Percentiles rank a stretch among this genome's conserved stretches.
These are phyloP conservation scores for Ceraclea dissimilis DNA, from an alignment of 2,888 invertebrate genomes.

Conservation along the genomic window DNA sequence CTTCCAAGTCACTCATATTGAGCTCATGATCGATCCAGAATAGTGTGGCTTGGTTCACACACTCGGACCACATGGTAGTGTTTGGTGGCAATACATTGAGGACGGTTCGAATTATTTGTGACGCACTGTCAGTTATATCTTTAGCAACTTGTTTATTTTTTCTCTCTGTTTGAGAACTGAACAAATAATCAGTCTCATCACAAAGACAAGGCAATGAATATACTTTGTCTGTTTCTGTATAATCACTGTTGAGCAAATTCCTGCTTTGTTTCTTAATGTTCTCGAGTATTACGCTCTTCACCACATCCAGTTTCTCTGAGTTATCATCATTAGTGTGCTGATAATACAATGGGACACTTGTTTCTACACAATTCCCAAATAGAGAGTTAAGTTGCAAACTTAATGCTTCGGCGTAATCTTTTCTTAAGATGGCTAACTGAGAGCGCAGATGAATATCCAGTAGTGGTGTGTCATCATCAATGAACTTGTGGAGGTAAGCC, in stretches of 20 bases:
- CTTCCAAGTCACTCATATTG: slow-evolving; percentile 46
- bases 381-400: slow-evolving; percentile 21
- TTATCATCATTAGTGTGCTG: slow-evolving; percentile 13
- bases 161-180: not conserved
- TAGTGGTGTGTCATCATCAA: slow-evolving; percentile 24
- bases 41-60: slow-evolving; percentile 33
- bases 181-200: slow-evolving; percentile 15
- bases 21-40: slow-evolving; percentile 41
- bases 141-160: not conserved
- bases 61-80: slow-evolving; percentile 29
- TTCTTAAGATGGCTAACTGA: slow-evolving; percentile 18
- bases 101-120: slow-evolving; percentile 13
- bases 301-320: slow-evolving; percentile 1
- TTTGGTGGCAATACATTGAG: slow-evolving; percentile 17
- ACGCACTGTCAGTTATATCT: slow-evolving; percentile 13
- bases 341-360: slow-evolving; percentile 5
- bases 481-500: slow-evolving; percentile 19
- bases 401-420: slow-evolving; percentile 21
- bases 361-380: slow-evolving; percentile 2
- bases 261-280: slow-evolving; percentile 18
- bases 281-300: slow-evolving; percentile 10
- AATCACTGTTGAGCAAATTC: slow-evolving; percentile 9
- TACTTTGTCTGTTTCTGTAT: slow-evolving; percentile 8
- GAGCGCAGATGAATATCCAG: slow-evolving; percentile 23
- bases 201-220: slow-evolving; percentile 16